A percentile compares a stretch with the other conserved stretches of the same genome.
Conservation (phyloP, 1,140 invertebrate genomes). For the Bactericera cockerelli region DNA sequence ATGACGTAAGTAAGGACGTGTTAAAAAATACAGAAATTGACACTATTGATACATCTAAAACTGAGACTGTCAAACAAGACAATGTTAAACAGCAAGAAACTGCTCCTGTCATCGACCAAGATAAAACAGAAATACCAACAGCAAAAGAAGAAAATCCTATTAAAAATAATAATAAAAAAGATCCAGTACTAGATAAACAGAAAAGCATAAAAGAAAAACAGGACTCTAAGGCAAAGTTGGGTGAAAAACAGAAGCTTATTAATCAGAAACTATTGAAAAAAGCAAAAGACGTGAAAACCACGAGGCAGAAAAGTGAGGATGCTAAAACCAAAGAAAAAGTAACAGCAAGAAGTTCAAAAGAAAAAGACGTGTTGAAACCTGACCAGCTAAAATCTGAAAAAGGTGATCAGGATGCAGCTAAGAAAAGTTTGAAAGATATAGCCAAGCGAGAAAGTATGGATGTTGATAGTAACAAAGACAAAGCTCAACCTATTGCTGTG, state of each 20-base stretch:
- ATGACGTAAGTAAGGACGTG: too few species aligned
- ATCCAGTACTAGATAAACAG: background rate
- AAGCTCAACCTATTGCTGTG: too few species aligned
- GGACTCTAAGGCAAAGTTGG: background rate
- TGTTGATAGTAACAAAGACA: too few species aligned
- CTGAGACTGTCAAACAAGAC: too few species aligned
- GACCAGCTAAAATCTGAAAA: background rate
- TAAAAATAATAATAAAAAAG: conserved; percentile 3
- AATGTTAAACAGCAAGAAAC: background rate
- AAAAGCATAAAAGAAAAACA: conserved; percentile 5
- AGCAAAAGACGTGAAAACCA: background rate
- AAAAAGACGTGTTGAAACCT: background rate
- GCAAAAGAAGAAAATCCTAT: background rate
- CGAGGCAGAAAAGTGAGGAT: background rate
- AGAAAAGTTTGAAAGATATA: too few species aligned
- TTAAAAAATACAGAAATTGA: too few species aligned
- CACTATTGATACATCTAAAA: too few species aligned
- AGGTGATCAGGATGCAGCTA: background rate
- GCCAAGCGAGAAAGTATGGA: too few species aligned
- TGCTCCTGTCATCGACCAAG: background rate
- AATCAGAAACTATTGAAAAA: conserved; percentile 6
- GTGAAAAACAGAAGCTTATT: background rate
- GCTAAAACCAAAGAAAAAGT: background rate
- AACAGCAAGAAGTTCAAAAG: background rate
- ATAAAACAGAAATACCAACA: background rate